These are phyloP conservation scores for Hippocampus zosterae DNA, from an alignment of 2,113 vertebrate species.

Conservation along the genomic window DNA sequence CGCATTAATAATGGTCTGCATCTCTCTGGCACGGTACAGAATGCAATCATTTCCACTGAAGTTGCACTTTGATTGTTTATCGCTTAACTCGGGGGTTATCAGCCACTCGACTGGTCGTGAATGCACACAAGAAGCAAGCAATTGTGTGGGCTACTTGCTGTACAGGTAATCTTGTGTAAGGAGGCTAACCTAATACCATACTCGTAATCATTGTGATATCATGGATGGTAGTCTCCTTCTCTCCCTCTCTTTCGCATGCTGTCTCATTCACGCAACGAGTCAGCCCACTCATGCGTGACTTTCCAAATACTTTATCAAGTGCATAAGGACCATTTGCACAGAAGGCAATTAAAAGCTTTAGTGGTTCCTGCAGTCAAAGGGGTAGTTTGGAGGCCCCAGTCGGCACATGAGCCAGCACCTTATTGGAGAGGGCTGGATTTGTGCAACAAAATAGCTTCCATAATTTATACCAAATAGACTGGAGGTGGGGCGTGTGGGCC, in stretches of 20 bases:
- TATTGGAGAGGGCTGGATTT: conserved; percentile 82
- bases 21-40: conserved; percentile 63
- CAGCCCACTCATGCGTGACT: conserved; percentile 58
- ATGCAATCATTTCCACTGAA: conserved; percentile 75
- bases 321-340: conserved; percentile 86
- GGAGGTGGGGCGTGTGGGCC: conserved; percentile 78
- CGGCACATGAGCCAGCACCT: conserved; percentile 94
- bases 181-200: conserved; percentile 42
- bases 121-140: conserved; percentile 59
- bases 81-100: conserved; percentile 68
- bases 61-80: conserved; percentile 78
- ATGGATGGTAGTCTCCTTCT: conserved; percentile 31
- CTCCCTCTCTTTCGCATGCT: conserved; percentile 25
- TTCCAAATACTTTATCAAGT: conserved; percentile 75
- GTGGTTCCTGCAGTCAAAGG: conserved; percentile 94
- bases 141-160: conserved; percentile 42
- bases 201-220: conserved; percentile 52
- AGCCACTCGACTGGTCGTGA: conserved; percentile 57
- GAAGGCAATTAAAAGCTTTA: conserved; percentile 99
- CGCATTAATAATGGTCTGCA: conserved; percentile 74
- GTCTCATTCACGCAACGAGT: conserved; percentile 37
- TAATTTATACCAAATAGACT: conserved; percentile 91
- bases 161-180: conserved; percentile 60
- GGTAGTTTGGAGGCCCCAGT: conserved; percentile 92
- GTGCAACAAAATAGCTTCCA: conserved; percentile 87